Evolutionary conservation across 2,113 vertebrate genomes (phyloP).

Genomic region (Ceyx cyanopectus): DNA sequence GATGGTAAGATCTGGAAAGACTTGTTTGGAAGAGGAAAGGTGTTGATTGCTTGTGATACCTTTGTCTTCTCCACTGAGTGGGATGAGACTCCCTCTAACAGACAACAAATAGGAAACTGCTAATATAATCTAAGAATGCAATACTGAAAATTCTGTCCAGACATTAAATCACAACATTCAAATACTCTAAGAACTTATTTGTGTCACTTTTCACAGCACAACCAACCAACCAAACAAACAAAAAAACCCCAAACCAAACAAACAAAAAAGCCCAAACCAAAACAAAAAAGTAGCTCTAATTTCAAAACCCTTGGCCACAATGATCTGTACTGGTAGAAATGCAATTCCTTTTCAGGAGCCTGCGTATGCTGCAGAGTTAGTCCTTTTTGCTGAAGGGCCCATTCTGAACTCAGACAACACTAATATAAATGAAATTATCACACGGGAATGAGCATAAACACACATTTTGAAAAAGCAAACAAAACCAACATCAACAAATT

Average conservation of each 20-base stretch:
- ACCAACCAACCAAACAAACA: not conserved
- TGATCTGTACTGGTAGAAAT: not conserved
- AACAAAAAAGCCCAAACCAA: no score
- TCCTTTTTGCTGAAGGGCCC: not conserved
- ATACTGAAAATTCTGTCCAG: not conserved
- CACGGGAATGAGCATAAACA: not conserved
- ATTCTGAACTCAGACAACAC: accelerated
- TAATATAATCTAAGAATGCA: not conserved
- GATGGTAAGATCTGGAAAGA: no score
- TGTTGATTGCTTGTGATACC: no score
- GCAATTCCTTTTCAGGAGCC: not conserved
- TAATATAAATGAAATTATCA: not conserved
- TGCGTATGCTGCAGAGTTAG: not conserved
- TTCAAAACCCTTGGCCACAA: not conserved
- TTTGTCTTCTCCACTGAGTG: no score
- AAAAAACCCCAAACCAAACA: not conserved
- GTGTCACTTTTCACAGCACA: not conserved
- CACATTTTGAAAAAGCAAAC: no score
- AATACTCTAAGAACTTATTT: not conserved
- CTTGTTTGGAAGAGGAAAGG: no score
- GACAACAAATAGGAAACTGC: not conserved
- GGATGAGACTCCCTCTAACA: not conserved
- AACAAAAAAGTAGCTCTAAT: not conserved
- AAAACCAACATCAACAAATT: no score
- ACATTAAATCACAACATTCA: not conserved